Base-by-base conservation (phyloP, 2,113 vertebrate species). In the Brachyhypopomus gauderio region DNA sequence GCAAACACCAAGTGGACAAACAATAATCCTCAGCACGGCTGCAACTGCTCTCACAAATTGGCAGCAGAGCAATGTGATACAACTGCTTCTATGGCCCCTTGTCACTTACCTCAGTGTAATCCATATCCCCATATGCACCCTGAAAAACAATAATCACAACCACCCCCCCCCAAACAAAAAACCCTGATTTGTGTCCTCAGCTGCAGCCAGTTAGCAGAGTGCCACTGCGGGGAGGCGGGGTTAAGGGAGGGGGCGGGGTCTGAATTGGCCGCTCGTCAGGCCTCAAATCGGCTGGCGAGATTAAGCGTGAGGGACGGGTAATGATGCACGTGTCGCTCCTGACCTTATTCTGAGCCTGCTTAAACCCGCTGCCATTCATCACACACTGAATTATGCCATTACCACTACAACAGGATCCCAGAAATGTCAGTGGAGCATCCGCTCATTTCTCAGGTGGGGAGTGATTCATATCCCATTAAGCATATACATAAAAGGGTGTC, bases 391-490 rank as follows among this genome's bases (percentile, higher is more conserved):
- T 88, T 78, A 91, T 85, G 85, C 86, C 80, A 88, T 88, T 91
- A 90, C 82, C 78, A 89, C 78, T 87, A 86, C 90, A 88, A 85
- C 85, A 77, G 88, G 73, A 88, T 89, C 87, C 86, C 73, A 70
- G 76, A 93, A 93, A 94, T 93, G 92, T 92, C 91, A 94, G 63
- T 63, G 25, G 72, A 78, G 81, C 85, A 87, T 89, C 89, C 83
- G 71, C 87, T 91, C 86, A 90, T 93, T 91, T 88, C 86, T 93
- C 91, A 91, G 88, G 87, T 91, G 87, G 85, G 71, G 85, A 89
- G 82, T 88, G 86, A 90, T 91, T 91, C 87, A 91, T 92, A 88
- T 91, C 90, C 86, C 87, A 91, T 93, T 90, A 91, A 86, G 86
- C 88, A 88, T 90, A 91, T 88, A 89, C 84, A 84, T 89, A 88